phyloP scores from a whole-genome alignment of 1,140 invertebrate species.

The Brachionus calyciflorus region DNA sequence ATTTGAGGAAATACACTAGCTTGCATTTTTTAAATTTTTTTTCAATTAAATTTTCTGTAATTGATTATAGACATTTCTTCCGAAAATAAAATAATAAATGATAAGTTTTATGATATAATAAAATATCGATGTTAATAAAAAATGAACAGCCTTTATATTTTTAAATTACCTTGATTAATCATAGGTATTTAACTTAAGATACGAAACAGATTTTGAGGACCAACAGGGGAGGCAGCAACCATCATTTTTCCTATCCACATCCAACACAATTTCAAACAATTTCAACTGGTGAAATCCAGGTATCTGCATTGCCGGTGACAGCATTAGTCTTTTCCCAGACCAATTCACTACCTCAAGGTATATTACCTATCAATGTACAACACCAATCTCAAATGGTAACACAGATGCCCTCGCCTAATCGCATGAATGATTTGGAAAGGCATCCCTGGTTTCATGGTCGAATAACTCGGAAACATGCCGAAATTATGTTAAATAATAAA shows the following conservation, averaged over 20 bases:
- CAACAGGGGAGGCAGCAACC: neutral
- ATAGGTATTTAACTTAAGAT: too few species aligned
- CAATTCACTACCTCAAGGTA: neutral
- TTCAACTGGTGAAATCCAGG: neutral
- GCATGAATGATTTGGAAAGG: neutral
- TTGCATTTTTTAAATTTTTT: too few species aligned
- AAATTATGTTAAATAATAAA: constrained; percentile 1
- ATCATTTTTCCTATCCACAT: constrained; percentile 21
- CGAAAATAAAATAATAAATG: too few species aligned
- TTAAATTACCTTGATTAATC: too few species aligned
- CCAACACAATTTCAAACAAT: constrained; percentile 13
- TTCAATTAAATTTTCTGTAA: too few species aligned
- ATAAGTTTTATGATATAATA: too few species aligned
- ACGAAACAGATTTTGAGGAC: neutral
- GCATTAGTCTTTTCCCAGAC: constrained; percentile 25
- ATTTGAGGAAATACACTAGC: too few species aligned
- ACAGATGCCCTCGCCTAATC: neutral
- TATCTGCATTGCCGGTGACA: constrained; percentile 8
- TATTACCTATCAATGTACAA: constrained; percentile 6
- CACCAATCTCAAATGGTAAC: neutral
- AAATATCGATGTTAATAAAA: too few species aligned
- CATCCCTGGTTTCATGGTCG: constrained; percentile 44
- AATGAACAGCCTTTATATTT: too few species aligned
- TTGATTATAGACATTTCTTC: too few species aligned
- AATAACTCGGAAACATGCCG: constrained; percentile 39